A percentile compares a stretch with the other conserved stretches of the same genome.
Conservation (phyloP, 2,888 invertebrate genomes). For the Chrysolina americana region DNA sequence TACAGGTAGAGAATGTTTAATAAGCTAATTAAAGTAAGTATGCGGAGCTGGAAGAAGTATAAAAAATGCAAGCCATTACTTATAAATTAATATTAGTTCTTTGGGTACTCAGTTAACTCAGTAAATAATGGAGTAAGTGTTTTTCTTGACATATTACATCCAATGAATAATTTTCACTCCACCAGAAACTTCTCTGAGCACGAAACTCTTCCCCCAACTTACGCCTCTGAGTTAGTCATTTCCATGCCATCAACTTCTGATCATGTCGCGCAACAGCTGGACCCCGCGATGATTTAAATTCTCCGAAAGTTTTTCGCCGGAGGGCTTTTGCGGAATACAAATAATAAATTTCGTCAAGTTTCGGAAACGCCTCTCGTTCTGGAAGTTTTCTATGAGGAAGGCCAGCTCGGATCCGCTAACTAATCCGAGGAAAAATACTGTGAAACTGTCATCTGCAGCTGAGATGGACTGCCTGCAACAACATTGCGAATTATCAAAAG, state of each 20-base stretch:
- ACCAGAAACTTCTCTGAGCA: not conserved
- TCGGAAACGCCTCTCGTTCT: slow-evolving; percentile 25
- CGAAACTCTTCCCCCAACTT: slow-evolving; percentile 31
- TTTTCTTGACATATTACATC: not conserved
- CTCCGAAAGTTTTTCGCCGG: slow-evolving; percentile 54
- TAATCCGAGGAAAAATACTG: slow-evolving; percentile 33
- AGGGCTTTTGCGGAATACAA: slow-evolving; percentile 50
- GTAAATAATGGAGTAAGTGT: not conserved
- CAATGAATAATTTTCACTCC: slow-evolving; percentile 11
- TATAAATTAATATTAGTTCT: no score
- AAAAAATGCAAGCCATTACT: no score
- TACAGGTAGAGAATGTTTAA: no score
- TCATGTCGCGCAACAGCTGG: slow-evolving; percentile 59
- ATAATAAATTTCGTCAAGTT: slow-evolving; percentile 51
- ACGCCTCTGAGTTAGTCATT: slow-evolving; percentile 53
- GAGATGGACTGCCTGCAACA: slow-evolving; percentile 26
- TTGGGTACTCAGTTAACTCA: no score
- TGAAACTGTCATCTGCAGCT: slow-evolving; percentile 24
- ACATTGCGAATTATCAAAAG: slow-evolving; percentile 19
- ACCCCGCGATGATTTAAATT: slow-evolving; percentile 53
- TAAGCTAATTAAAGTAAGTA: no score
- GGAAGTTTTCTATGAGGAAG: slow-evolving; percentile 32
- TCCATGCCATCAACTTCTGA: slow-evolving; percentile 58
- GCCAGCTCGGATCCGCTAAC: slow-evolving; percentile 31
- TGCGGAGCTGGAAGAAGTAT: no score